Conservation (phyloP, 30 jellyfish, hydroid and myxozoan species). For the Hydractinia echinata region DNA sequence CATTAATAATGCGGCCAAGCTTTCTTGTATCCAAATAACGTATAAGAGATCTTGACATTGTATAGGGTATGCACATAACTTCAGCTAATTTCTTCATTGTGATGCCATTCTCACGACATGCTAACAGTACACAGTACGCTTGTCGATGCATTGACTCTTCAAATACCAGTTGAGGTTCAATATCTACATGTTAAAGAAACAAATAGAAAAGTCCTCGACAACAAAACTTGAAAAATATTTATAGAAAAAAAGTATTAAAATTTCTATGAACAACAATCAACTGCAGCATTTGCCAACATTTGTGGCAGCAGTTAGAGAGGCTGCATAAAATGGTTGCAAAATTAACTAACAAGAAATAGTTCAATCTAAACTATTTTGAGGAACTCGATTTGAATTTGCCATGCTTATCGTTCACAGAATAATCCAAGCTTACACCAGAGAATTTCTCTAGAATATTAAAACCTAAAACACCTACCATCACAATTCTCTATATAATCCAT, state of each 20-base stretch:
- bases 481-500: conserved; percentile 46
- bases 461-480: conserved; percentile 27
- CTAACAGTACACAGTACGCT: conserved; percentile 47
- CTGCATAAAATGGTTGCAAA: no score
- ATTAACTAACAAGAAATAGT: no score
- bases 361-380: no score
- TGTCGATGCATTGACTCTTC: conserved; percentile 60
- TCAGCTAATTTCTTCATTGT: conserved; percentile 55
- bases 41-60: conserved; percentile 50
- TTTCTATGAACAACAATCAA: no score
- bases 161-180: conserved; percentile 50
- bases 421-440: neutral
- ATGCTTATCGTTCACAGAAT: no score
- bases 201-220: no score
- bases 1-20: conserved; percentile 20
- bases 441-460: neutral
- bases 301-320: no score
- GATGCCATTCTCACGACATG: conserved; percentile 43
- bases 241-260: no score
- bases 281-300: no score
- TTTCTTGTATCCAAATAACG: conserved; percentile 39
- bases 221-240: no score
- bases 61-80: conserved; percentile 50
- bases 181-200: neutral
- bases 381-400: no score